Conservation (phyloP, 2,888 invertebrate species). For the Malachius bipustulatus region DNA sequence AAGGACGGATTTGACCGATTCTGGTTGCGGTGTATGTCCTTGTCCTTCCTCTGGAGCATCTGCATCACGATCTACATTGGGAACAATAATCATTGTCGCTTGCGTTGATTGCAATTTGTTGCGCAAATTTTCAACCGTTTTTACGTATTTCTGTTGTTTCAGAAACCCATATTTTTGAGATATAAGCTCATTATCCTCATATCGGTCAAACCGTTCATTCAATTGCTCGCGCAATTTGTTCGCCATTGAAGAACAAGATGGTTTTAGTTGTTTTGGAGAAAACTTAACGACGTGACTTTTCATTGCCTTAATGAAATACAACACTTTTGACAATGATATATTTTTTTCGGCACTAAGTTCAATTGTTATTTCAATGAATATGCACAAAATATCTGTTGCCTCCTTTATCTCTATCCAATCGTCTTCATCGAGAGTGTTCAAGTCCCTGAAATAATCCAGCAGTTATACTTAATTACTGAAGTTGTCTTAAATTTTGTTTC, state of each 20-base stretch:
- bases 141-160: not conserved
- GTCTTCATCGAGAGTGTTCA: too few relatives aligned
- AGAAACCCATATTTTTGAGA: slow-evolving; percentile 10
- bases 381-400: too few relatives aligned
- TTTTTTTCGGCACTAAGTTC: slow-evolving; percentile 10
- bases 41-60: not conserved
- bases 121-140: not conserved
- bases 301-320: slow-evolving; percentile 7
- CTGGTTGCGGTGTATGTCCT: not conserved
- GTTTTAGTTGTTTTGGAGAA: too few relatives aligned
- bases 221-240: slow-evolving; percentile 6
- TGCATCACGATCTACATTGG: too few relatives aligned
- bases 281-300: slow-evolving; percentile 4
- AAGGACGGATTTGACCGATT: slow-evolving; percentile 3
- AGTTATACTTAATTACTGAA: too few relatives aligned
- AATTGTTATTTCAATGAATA: too few relatives aligned
- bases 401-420: too few relatives aligned
- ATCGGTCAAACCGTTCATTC: slow-evolving; percentile 5
- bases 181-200: slow-evolving; percentile 10
- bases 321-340: slow-evolving; percentile 11
- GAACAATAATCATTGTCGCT: too few relatives aligned
- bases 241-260: too few relatives aligned
- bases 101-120: not conserved
- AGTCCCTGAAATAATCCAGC: too few relatives aligned
- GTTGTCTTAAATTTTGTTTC: too few relatives aligned